Conservation (phyloP, 2,888 invertebrate species). For the Sphecodes monilicornis region DNA sequence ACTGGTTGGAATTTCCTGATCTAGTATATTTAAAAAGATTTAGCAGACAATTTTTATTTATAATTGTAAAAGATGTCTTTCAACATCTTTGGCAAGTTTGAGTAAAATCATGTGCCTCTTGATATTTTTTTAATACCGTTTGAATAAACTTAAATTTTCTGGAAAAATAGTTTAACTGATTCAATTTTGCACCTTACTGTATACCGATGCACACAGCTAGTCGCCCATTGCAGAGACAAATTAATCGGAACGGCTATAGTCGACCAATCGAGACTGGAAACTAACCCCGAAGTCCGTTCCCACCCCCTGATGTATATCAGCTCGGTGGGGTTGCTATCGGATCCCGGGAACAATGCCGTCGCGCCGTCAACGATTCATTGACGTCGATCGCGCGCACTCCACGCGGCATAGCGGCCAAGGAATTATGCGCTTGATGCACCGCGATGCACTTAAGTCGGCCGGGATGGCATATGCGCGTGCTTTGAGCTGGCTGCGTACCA, state of each 20-base stretch:
- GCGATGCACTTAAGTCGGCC: constrained; percentile 14
- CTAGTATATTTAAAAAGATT: too few relatives aligned
- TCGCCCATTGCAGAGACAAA: background rate
- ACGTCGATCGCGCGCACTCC: constrained; percentile 27
- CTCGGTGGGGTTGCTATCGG: constrained; percentile 6
- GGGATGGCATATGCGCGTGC: background rate
- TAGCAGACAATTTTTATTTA: too few relatives aligned
- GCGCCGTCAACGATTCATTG: constrained; percentile 29
- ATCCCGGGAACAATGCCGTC: constrained; percentile 33
- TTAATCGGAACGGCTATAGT: constrained; percentile 14
- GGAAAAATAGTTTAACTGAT: background rate
- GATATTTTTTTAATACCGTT: too few relatives aligned
- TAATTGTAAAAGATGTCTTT: too few relatives aligned
- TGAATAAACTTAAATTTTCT: too few relatives aligned
- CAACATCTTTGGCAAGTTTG: too few relatives aligned
- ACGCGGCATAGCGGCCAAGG: background rate
- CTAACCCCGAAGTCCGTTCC: constrained; percentile 9
- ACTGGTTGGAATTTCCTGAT: too few relatives aligned
- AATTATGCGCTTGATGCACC: constrained; percentile 30
- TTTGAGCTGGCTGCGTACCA: constrained; percentile 11
- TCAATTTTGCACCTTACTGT: background rate
- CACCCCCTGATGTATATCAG: constrained; percentile 1
- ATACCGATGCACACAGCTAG: background rate
- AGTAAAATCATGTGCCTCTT: too few relatives aligned
- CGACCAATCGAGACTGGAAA: background rate